These are phyloP conservation scores for Drosophila stalkeri DNA, from an alignment of 2,888 invertebrate species.

Conservation along the genomic window DNA sequence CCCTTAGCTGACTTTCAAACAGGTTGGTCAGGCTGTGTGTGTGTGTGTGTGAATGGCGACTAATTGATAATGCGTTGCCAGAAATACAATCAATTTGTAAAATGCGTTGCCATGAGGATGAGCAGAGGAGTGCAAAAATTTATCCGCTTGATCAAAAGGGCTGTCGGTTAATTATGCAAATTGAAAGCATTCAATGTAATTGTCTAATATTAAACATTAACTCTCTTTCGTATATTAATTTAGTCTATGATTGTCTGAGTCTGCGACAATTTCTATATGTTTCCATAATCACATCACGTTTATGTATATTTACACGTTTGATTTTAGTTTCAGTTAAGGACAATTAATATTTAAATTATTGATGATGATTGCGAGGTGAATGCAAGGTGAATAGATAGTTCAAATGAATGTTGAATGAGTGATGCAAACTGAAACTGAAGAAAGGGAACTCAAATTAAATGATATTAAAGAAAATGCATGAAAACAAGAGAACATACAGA, in stretches of 20 bases:
- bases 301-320: conserved; percentile 73
- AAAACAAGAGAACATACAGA: conserved; percentile 16
- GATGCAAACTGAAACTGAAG: conserved; percentile 34
- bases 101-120: background rate
- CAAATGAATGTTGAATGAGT: conserved; percentile 45
- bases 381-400: conserved; percentile 28
- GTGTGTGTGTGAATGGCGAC: background rate
- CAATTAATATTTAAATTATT: conserved; percentile 50
- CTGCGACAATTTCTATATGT: background rate
- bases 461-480: conserved; percentile 24
- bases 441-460: conserved; percentile 18
- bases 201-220: background rate
- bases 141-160: background rate
- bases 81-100: background rate
- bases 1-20: background rate
- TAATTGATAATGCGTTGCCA: conserved; percentile 2
- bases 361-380: conserved; percentile 43
- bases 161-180: background rate
- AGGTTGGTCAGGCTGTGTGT: background rate
- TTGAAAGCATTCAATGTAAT: background rate
- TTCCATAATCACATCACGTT: conserved; percentile 41
- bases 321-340: conserved; percentile 23
- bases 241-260: conserved; percentile 20
- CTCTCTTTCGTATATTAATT: background rate
- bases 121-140: background rate